Conservation (phyloP, 2,888 invertebrate species). For the Ormia ochracea region DNA sequence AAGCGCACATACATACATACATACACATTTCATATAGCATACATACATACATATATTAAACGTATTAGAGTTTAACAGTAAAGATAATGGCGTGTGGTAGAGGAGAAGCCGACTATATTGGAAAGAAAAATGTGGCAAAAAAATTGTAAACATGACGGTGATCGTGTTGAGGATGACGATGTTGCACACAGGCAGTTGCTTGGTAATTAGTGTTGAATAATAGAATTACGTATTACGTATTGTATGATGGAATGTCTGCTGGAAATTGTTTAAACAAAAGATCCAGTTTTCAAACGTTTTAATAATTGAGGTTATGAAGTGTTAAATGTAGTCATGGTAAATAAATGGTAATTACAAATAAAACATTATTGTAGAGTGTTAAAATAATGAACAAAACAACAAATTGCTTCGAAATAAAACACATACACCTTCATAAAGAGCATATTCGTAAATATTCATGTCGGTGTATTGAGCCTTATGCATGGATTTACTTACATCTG, state of each 20-base stretch:
- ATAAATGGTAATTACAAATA: conserved; percentile 49
- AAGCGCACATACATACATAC: too few species aligned
- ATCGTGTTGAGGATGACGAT: conserved; percentile 34
- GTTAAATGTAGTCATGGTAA: conserved; percentile 46
- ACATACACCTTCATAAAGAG: too few species aligned
- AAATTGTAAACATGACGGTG: neutral
- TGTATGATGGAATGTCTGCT: conserved; percentile 26
- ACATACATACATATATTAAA: too few species aligned
- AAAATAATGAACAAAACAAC: conserved; percentile 16
- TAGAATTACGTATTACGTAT: too few species aligned
- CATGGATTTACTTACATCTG: too few species aligned
- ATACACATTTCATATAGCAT: too few species aligned
- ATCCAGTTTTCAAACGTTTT: conserved; percentile 23
- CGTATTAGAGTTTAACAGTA: neutral
- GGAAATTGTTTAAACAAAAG: conserved; percentile 4
- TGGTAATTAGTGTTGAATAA: conserved; percentile 59
- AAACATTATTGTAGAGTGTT: neutral
- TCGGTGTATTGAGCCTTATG: too few species aligned
- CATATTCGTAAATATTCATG: too few species aligned
- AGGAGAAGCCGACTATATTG: conserved; percentile 29
- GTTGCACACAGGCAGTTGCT: conserved; percentile 9
- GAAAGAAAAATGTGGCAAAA: conserved; percentile 6
- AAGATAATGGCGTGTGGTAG: neutral
- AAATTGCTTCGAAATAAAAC: too few species aligned
- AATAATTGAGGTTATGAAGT: conserved; percentile 54